Percentiles rank a stretch among this genome's conserved stretches.
These are phyloP conservation scores for Leucophenga varia DNA, from an alignment of 1,140 invertebrate genomes.

Conservation along the genomic window DNA sequence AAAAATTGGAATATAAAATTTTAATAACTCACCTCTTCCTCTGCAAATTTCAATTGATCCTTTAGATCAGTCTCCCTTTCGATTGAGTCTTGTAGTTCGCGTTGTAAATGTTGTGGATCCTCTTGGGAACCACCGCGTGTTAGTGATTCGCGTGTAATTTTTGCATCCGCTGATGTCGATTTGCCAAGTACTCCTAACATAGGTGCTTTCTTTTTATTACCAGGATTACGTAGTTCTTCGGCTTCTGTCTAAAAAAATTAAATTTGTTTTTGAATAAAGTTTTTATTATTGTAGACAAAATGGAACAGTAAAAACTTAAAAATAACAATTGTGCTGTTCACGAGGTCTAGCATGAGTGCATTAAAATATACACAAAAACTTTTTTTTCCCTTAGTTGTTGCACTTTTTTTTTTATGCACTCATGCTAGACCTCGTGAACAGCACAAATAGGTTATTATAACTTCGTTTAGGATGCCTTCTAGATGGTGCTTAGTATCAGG, in stretches of 20 bases:
- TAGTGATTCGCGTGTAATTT: slow-evolving; percentile 67
- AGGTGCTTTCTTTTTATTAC: slow-evolving; percentile 65
- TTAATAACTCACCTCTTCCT: slow-evolving; percentile 79
- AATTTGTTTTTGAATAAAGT: no score
- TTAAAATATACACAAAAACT: no score
- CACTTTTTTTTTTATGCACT: no score
- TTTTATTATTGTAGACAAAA: no score
- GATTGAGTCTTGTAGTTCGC: slow-evolving; percentile 85
- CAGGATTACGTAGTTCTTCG: slow-evolving; percentile 62
- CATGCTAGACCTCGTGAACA: no score
- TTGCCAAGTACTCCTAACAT: slow-evolving; percentile 61
- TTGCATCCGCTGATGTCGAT: slow-evolving; percentile 63
- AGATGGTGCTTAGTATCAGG: no score
- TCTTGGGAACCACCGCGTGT: slow-evolving; percentile 75
- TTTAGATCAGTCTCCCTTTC: slow-evolving; percentile 90
- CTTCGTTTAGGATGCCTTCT: no score
- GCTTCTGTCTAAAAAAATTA: slow-evolving; percentile 47
- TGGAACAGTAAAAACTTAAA: no score
- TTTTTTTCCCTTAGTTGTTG: no score
- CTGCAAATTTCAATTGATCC: slow-evolving; percentile 85
- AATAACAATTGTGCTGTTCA: no score
- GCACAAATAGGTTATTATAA: no score
- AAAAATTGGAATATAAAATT: slow-evolving; percentile 2
- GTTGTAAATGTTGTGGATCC: slow-evolving; percentile 75
- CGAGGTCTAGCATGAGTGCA: no score